Evolutionary conservation across 1,140 invertebrate species (phyloP), one percentile per base, ranked within the genome.

Genomic region (Mactra quadrangularis): DNA sequence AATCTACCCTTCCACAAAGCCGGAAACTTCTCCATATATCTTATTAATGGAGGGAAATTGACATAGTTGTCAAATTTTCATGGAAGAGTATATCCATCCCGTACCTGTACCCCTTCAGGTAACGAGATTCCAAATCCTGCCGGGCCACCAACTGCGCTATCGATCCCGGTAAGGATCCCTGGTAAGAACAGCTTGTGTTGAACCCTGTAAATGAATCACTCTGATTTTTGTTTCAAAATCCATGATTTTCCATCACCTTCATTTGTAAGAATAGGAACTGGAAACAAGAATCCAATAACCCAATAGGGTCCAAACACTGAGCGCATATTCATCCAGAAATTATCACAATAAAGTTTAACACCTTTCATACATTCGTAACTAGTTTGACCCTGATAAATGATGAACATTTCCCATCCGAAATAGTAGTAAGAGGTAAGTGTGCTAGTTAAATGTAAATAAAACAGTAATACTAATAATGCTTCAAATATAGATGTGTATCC

Each of bases 351-450:
- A 3, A 68, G 29, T n/a, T 59, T 77, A 17, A 25, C 52, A 6
- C 78, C 50, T 62, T 81, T 82, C 52, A 79, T 53, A 45, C 52
- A 76, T 88, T 96, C 96, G 89, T 95, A 93, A n/a, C 95, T 94
- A 4, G 96, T 95, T 25, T 94, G 90, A 17, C 96, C 96, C 89
- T 90, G 96, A 96, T 91, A 95, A 96, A 86, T 95, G 90, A 84
- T 95, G 93, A 59, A 78, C 94, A 94, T 33, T 70, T 87, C 74
- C 70, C 82, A 91, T 27, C 86, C 70, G 74, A 88, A 92, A 72
- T 91, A 92, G 29, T 92, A 91, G 50, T 89, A 90, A 11, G 78
- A 72, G 19, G 91, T 76, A 11, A 90, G 50, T 57, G 92, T 92
- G 7, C 83, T 87, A 17, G 95, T 95, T 83, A 97, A 96, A 11